Conservation (phyloP, 1,140 invertebrate genomes). For the Tyrophagus putrescentiae region DNA sequence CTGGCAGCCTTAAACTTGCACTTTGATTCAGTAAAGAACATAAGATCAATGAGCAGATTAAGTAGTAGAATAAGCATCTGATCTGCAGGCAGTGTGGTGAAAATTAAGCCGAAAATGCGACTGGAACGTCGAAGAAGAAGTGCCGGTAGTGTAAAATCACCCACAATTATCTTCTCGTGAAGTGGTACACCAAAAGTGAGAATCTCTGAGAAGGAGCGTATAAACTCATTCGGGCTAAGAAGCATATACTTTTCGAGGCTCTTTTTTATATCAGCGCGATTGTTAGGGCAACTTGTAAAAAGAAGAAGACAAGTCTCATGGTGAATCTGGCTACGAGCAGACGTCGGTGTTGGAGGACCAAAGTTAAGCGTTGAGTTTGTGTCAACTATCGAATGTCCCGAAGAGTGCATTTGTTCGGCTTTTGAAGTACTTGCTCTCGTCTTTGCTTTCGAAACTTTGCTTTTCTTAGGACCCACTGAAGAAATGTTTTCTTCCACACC, state of each 20-base stretch:
- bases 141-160: background rate
- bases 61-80: constrained; percentile 3
- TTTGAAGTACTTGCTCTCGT: no score
- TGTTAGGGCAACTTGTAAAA: background rate
- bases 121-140: background rate
- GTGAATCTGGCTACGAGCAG: background rate
- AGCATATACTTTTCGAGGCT: background rate
- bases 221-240: background rate
- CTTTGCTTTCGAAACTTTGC: no score
- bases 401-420: no score
- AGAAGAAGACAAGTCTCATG: background rate
- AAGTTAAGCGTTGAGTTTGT: no score
- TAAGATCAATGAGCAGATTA: background rate
- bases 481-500: no score
- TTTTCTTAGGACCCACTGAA: no score
- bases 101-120: background rate
- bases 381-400: no score
- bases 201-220: background rate
- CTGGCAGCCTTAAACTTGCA: background rate
- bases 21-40: background rate
- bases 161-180: background rate
- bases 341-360: background rate
- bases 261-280: background rate
- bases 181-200: background rate
- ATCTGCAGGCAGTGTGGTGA: background rate